Evolutionary conservation across 2,113 vertebrate species (phyloP), one percentile per base, ranked within the genome.

Genomic region (Alaudala cheleensis): DNA sequence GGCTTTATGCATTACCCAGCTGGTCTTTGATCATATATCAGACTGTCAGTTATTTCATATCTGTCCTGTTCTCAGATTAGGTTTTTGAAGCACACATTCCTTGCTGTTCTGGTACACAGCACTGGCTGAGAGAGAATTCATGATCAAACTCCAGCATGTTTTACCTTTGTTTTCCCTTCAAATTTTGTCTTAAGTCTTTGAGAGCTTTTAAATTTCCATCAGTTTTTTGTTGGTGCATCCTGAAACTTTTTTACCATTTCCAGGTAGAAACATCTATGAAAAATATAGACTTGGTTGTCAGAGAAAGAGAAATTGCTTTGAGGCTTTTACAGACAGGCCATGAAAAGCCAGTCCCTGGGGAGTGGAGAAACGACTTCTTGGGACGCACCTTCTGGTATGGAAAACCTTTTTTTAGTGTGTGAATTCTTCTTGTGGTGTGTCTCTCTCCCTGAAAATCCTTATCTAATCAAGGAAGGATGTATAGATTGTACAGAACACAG

Each of bases 281-380:
- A 79, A 98, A 98, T 56, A 95, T 99, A 83, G 98, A 99, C 72
- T 97, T 96, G 5, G 98, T 99, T 88, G 98, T 99, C 64, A 97
- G 78, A 37, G 99, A 99, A 96, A 97, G 99, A 89, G 99, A 99
- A 95, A 96, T 97, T 58, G 98, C 99, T 14, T 86, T 99, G 61
- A 98, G 99, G 69, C 97, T 99, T 92, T 97, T 99, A 94, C 99
- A 99, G 93, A 99, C 99, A 0, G 99, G 99, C 67, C 99, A 99
- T 82, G 99, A 99, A 94, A 98, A 97, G 24, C 97, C 97, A 44
- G 97, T 98, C 70, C 99, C 99, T 4, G 99, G 99, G 45, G 98
- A 97, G 81, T 99, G 99, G 99, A 99, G 99, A 96, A 97, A 92
- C 24, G 98, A 99, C 89, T 74, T 98, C 88, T 98, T 99, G 93